A percentile compares a stretch with the other conserved stretches of the same genome.
These are phyloP conservation scores for Polyommatus iphigenia DNA, from an alignment of 2,888 invertebrate species.

Conservation along the genomic window DNA sequence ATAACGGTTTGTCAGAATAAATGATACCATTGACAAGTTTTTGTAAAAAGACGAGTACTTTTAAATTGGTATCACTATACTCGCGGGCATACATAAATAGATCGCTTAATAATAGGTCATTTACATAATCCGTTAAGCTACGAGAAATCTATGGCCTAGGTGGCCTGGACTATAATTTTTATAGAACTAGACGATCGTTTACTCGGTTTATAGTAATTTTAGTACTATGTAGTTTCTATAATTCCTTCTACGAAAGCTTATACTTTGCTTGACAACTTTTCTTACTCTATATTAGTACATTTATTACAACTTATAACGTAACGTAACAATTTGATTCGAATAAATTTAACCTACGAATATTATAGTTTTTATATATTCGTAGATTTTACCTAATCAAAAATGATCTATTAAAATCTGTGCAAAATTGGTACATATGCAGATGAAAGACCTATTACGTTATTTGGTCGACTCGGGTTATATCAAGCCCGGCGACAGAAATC, in stretches of 20 bases:
- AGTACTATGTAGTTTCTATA: background rate
- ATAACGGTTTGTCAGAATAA: background rate
- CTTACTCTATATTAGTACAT: background rate
- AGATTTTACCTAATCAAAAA: no score
- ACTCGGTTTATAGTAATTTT: background rate
- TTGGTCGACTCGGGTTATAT: no score
- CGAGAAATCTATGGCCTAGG: conserved; percentile 15
- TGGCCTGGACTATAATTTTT: conserved; percentile 9
- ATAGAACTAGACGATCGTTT: conserved; percentile 2
- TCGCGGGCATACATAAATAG: conserved; percentile 6
- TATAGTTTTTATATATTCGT: no score
- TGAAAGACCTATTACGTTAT: no score
- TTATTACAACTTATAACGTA: background rate
- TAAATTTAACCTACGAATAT: no score
- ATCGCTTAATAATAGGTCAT: conserved; percentile 24
- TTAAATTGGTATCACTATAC: conserved; percentile 26
- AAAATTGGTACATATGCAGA: no score
- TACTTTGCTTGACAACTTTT: background rate
- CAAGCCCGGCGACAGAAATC: no score
- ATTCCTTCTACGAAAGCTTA: background rate
- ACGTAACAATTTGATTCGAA: background rate
- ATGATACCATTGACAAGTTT: conserved; percentile 17
- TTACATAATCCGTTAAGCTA: conserved; percentile 27
- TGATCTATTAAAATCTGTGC: no score
- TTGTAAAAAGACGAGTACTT: conserved; percentile 20